These are phyloP conservation scores for Oostethus manadensis DNA, from an alignment of 2,113 vertebrate genomes.

Conservation along the genomic window DNA sequence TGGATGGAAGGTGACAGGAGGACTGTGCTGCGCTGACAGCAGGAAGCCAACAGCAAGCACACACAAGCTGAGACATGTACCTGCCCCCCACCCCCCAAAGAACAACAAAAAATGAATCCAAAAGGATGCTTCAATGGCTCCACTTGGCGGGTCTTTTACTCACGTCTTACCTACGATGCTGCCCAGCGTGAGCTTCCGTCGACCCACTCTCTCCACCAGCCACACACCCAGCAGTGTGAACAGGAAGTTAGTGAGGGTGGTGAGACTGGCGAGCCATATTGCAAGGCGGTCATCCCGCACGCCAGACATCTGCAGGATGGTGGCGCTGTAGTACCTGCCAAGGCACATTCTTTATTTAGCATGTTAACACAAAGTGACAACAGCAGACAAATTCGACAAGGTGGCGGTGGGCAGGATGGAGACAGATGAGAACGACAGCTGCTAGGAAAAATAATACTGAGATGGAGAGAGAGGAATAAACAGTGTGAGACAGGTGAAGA, in stretches of 20 bases:
- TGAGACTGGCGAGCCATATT: slow-evolving; percentile 90
- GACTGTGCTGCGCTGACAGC: slow-evolving; percentile 87
- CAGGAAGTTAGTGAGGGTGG: slow-evolving; percentile 93
- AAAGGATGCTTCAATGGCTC: background rate
- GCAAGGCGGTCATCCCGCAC: slow-evolving; percentile 87
- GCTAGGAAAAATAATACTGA: background rate
- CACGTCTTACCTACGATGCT: slow-evolving; percentile 82
- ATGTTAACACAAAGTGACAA: background rate
- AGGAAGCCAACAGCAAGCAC: slow-evolving; percentile 89
- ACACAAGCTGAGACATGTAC: slow-evolving; percentile 84
- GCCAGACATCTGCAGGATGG: slow-evolving; percentile 98
- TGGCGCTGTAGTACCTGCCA: slow-evolving; percentile 95
- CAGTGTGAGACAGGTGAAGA: slow-evolving; percentile 4
- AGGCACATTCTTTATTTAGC: background rate
- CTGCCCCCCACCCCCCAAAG: slow-evolving; percentile 51
- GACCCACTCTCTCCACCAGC: slow-evolving; percentile 92
- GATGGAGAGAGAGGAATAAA: background rate
- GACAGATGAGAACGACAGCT: background rate
- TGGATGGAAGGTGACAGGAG: slow-evolving; percentile 82
- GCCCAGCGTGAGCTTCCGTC: slow-evolving; percentile 86
- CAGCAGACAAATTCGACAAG: background rate
- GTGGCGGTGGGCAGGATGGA: background rate
- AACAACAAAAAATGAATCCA: background rate
- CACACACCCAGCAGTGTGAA: slow-evolving; percentile 94
- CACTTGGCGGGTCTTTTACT: background rate